A percentile compares a stretch with the other conserved stretches of the same genome.
phyloP scores from a whole-genome alignment of 2,113 vertebrate species.

The Oriolus oriolus region DNA sequence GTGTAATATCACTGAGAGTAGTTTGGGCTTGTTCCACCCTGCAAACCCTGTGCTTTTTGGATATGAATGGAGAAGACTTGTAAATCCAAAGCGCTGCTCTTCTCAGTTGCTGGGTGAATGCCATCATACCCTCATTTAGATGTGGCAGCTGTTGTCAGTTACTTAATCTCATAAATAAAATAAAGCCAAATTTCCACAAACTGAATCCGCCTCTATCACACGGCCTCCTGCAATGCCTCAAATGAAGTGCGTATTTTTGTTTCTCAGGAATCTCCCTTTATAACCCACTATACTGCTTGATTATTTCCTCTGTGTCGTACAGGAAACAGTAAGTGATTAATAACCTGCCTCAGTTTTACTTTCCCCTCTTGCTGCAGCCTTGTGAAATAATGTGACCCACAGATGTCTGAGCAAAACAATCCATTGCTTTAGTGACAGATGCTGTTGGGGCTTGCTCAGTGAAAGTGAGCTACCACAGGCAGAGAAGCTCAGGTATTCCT shows the following conservation, averaged over 20 bases:
- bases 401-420: conserved; percentile 69
- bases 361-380: conserved; percentile 64
- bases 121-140: conserved; percentile 48
- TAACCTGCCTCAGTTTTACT: conserved; percentile 68
- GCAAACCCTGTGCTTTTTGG: not conserved
- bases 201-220: not conserved
- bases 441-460: conserved; percentile 52
- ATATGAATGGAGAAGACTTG: not conserved
- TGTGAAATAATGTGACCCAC: conserved; percentile 70
- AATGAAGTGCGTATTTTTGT: conserved; percentile 53
- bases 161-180: conserved; percentile 56
- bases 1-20: not conserved
- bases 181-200: conserved; percentile 36
- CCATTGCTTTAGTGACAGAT: conserved; percentile 61
- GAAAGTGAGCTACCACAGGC: conserved; percentile 44
- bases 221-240: conserved; percentile 22
- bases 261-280: conserved; percentile 56
- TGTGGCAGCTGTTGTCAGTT: conserved; percentile 57
- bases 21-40: not conserved
- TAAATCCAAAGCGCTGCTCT: not conserved
- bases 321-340: conserved; percentile 75
- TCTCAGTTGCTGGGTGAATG: conserved; percentile 29
- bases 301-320: conserved; percentile 56
- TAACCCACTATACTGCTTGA: conserved; percentile 44
- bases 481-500: conserved; percentile 52